Evolutionary conservation across 2,888 invertebrate species (phyloP).

Genomic region (Anoplius nigerrimus): DNA sequence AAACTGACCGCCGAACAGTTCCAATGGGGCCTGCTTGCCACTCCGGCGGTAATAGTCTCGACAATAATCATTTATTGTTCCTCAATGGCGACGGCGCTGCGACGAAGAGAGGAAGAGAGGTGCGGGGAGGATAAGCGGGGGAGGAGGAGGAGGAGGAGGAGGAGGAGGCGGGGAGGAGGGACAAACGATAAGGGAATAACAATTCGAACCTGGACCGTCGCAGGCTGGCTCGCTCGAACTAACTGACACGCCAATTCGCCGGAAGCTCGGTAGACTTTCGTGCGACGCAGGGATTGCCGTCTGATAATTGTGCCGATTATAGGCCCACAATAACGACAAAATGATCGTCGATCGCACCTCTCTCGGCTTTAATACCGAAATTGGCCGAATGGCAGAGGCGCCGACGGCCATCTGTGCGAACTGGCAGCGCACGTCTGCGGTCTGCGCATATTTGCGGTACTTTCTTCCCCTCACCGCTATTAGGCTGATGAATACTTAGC

Average conservation of each 20-base stretch:
- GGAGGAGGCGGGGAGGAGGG: neutral
- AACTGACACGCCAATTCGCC: slow-evolving; percentile 10
- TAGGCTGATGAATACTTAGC: no score
- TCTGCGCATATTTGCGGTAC: no score
- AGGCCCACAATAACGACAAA: slow-evolving; percentile 12
- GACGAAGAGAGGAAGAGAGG: slow-evolving; percentile 9
- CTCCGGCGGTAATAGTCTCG: slow-evolving; percentile 60
- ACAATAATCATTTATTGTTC: slow-evolving; percentile 68
- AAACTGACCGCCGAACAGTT: slow-evolving; percentile 58
- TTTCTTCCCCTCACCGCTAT: no score
- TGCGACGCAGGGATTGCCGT: neutral
- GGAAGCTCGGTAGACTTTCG: slow-evolving; percentile 17
- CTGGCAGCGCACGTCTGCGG: no score
- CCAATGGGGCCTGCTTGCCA: slow-evolving; percentile 53
- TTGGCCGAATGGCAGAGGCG: neutral
- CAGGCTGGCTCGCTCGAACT: slow-evolving; percentile 4
- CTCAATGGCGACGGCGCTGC: slow-evolving; percentile 57
- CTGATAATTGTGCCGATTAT: slow-evolving; percentile 28
- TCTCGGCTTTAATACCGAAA: neutral
- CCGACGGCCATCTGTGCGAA: neutral
- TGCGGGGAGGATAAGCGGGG: slow-evolving; percentile 26
- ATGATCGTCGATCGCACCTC: neutral
- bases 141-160: slow-evolving; percentile 8
- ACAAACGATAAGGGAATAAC: slow-evolving; percentile 21
- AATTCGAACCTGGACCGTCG: slow-evolving; percentile 33